Evolutionary conservation across 2,797 vertebrate species (phyloP).

Genomic region (Xiphorhynchus erythropygius): DNA sequence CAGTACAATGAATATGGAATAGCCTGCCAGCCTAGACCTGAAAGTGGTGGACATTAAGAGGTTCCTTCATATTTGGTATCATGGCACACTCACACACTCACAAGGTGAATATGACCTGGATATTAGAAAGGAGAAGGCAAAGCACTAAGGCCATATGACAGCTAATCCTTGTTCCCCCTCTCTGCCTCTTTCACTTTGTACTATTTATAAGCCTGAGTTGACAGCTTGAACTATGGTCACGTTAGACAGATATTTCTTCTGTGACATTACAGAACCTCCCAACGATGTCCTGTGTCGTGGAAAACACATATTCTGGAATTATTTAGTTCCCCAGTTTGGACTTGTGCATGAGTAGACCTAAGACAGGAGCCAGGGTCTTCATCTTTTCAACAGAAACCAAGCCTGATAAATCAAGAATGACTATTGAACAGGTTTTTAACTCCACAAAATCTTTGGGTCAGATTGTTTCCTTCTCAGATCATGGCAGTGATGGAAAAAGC

Average conservation of each 20-base stretch:
- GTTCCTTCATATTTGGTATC: neutral
- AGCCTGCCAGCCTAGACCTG: neutral
- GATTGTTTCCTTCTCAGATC: neutral
- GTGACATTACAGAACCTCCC: neutral
- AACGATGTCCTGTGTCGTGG: neutral
- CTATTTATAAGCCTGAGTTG: neutral
- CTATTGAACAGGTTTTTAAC: neutral
- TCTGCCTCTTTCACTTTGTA: neutral
- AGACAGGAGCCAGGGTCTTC: neutral
- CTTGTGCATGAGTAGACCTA: neutral
- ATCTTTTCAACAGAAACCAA: neutral
- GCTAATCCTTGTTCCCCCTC: neutral
- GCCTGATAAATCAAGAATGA: neutral
- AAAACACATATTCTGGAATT: neutral
- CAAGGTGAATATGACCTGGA: neutral
- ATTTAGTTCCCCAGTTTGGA: neutral
- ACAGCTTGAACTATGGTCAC: neutral
- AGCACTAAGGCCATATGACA: neutral
- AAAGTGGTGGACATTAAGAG: neutral
- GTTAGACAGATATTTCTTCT: neutral
- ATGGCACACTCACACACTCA: fast-evolving
- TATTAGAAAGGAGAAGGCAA: neutral
- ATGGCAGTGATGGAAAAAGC: neutral
- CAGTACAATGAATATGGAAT: neutral
- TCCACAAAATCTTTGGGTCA: neutral